Evolutionary conservation across 2,113 vertebrate species (phyloP).

Genomic region (Bothrops jararaca): DNA sequence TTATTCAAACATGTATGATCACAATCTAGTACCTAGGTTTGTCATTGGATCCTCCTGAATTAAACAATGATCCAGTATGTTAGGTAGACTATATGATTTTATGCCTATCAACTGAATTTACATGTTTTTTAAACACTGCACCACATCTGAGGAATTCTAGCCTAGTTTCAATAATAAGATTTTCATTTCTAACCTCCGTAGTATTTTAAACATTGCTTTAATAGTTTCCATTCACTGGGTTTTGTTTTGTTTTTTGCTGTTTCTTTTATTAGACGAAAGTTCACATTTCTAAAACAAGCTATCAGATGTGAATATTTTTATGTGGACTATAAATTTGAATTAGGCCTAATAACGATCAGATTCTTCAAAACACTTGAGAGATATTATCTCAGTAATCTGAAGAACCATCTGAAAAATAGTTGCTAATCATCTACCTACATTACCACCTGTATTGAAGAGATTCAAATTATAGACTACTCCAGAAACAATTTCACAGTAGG

Average conservation of each 20-base stretch:
- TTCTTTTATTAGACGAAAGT: background rate
- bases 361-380: background rate
- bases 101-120: background rate
- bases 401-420: background rate
- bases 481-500: background rate
- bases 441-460: background rate
- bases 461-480: background rate
- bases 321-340: background rate
- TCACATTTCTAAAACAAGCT: background rate
- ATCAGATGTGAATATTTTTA: background rate
- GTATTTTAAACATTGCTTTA: conserved; percentile 44
- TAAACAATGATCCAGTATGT: background rate
- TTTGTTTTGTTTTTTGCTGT: background rate
- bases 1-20: conserved; percentile 20
- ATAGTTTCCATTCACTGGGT: conserved; percentile 34
- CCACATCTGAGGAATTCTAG: conserved; percentile 34
- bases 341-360: background rate
- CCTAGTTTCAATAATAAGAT: conserved; percentile 41
- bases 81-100: background rate
- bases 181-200: conserved; percentile 31
- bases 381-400: background rate
- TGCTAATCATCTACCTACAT: background rate
- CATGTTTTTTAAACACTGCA: conserved; percentile 25
- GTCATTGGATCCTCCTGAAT: background rate
- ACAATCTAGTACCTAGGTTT: background rate